These are phyloP conservation scores for Capromys pilorides DNA, from an alignment of 2,797 vertebrate genomes.

Conservation along the genomic window DNA sequence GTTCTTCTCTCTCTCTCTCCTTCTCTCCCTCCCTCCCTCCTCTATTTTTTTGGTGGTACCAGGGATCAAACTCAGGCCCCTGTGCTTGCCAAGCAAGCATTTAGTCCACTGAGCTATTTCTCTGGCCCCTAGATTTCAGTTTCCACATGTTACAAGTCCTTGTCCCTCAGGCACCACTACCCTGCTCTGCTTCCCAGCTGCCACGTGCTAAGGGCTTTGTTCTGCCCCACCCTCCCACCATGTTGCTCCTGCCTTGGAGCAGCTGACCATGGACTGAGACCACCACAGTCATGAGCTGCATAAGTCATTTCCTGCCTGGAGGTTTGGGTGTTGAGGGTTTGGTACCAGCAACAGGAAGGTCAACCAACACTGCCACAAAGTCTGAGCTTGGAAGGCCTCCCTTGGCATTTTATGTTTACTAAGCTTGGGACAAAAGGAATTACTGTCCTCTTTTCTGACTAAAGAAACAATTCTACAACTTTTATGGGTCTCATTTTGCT, in stretches of 20 bases:
- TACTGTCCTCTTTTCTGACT: neutral
- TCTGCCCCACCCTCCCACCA: neutral
- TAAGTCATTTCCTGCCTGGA: neutral
- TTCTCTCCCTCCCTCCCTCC: too few species aligned
- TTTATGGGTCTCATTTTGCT: neutral
- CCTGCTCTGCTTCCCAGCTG: neutral
- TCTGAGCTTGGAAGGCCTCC: neutral
- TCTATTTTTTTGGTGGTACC: too few species aligned
- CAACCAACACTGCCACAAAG: neutral
- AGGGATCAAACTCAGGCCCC: too few species aligned
- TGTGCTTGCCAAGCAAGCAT: too few species aligned
- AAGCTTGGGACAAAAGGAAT: neutral
- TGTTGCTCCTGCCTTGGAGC: neutral
- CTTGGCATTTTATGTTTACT: slow-evolving; percentile 3
- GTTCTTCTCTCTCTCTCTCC: too few species aligned
- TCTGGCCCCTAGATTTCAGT: too few species aligned
- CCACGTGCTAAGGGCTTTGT: too few species aligned
- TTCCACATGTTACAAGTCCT: neutral
- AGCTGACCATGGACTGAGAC: neutral
- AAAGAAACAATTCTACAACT: slow-evolving; percentile 46
- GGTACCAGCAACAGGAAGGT: neutral
- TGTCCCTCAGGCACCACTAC: neutral
- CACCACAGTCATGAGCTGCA: neutral
- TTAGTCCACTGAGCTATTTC: too few species aligned
- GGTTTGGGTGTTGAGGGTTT: neutral